A percentile compares a stretch with the other conserved stretches of the same genome.
These are phyloP conservation scores for Cartodere bifasciata DNA, from an alignment of 2,888 invertebrate genomes.

Conservation along the genomic window DNA sequence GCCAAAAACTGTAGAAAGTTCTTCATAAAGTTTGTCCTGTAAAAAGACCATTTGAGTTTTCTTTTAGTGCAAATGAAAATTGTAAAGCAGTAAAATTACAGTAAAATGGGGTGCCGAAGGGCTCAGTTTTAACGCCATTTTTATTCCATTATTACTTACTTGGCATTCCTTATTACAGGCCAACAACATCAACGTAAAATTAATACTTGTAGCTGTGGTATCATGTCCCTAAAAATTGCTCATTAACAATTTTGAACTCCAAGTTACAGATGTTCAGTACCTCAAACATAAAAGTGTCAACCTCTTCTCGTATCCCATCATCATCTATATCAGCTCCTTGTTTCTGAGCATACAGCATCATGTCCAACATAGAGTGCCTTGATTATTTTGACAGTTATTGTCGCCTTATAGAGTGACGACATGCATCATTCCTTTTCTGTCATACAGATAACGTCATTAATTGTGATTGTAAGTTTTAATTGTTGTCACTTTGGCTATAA, in stretches of 20 bases:
- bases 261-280: slow-evolving; percentile 11
- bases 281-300: slow-evolving; percentile 17
- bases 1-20: slow-evolving; percentile 1
- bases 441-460: too few species aligned
- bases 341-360: slow-evolving; percentile 19
- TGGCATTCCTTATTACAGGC: slow-evolving; percentile 19
- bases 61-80: too few species aligned
- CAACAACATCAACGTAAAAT: slow-evolving; percentile 18
- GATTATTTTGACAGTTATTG: too few species aligned
- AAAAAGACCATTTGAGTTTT: too few species aligned
- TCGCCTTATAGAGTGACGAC: too few species aligned
- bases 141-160: too few species aligned
- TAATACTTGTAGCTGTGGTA: slow-evolving; percentile 19
- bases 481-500: too few species aligned
- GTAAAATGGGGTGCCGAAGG: too few species aligned
- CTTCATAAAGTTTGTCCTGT: slow-evolving; percentile 1
- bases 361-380: slow-evolving; percentile 23
- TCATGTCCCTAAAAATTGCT: slow-evolving; percentile 20
- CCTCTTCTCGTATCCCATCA: slow-evolving; percentile 11
- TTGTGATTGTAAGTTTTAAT: too few species aligned
- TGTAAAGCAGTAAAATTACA: too few species aligned
- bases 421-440: too few species aligned
- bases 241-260: background rate
- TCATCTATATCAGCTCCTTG: slow-evolving; percentile 19
- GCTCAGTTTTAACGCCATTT: too few species aligned